Evolutionary conservation across 2,797 vertebrate genomes (phyloP), one percentile per base, ranked within the genome.

Genomic region (Aeoliscus strigatus): DNA sequence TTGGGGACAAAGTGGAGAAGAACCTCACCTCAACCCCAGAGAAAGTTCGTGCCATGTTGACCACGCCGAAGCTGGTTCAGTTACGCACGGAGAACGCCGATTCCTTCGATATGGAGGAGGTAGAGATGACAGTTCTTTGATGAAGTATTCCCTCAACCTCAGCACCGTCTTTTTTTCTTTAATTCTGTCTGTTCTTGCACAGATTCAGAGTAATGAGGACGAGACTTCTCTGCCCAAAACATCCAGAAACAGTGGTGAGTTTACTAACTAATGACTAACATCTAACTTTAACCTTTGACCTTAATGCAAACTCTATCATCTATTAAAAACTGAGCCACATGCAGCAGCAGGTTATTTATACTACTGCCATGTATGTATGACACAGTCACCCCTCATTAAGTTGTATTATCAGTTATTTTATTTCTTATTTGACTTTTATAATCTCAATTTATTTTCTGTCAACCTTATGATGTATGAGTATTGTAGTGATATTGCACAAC

Each of bases 41-140:
- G 14, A 77, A 68, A 39, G 37, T 23, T 4, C 73, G 70, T 1
- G 23, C 33, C 32, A 70, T 58, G 0, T 60, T 91, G 1, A 14
- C 82, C 3, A 90, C 90, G 15, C 89, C 87, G 0, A 90, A 87
- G 21, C 41, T 96, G 18, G 61, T 60, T 12, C 91, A 82, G 60
- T 86, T 96, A 11, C 87, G 90, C 59, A 71, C 39, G 2, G 90
- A 91, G 54, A 90, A 91, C 26, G 82, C 92, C 26, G 90, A 97
- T 66, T 99, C 95, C 9, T 99, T 99, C 10, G 96, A 98, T 67
- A 93, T 99, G 88, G 94, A 98, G 65, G 96, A 98, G 94, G 96
- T 96, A 86, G 11, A 0, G 11, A 18, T 10, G 14, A 3, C 10
- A n/a, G n/a, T 14, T 11, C 25, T 39, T 12, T 18, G 8, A 6